Percentiles rank a stretch among this genome's conserved stretches.
These are phyloP conservation scores for Lepidocolaptes lacrymiger DNA, from an alignment of 2,797 vertebrate species.

Conservation along the genomic window DNA sequence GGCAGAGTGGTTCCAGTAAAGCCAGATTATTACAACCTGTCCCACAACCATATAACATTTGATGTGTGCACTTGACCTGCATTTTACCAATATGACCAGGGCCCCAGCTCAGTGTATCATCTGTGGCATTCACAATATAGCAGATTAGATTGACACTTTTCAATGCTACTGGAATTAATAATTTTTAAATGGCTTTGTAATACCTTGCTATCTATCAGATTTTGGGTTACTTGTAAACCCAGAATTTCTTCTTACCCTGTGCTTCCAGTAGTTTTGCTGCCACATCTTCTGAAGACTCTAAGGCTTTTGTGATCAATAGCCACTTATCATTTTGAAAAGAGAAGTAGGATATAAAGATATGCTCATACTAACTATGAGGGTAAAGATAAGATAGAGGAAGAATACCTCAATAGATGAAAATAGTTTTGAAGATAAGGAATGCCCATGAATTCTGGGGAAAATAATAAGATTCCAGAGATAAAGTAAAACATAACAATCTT, in stretches of 20 bases:
- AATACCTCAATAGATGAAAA: slow-evolving; percentile 34
- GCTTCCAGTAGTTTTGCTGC: not conserved
- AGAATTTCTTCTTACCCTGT: not conserved
- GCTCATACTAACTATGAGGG: not conserved
- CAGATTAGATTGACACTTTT: not conserved
- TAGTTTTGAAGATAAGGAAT: slow-evolving; percentile 45
- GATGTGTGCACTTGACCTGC: not conserved
- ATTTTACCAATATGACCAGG: not conserved
- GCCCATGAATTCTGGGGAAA: slow-evolving; percentile 22
- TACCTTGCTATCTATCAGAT: not conserved
- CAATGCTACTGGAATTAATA: not conserved
- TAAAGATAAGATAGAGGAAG: slow-evolving; percentile 4
- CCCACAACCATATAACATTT: not conserved
- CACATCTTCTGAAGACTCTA: not conserved
- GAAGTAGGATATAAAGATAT: not conserved
- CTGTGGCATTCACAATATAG: not conserved
- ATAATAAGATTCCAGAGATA: slow-evolving; percentile 63
- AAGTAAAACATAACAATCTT: slow-evolving; percentile 70
- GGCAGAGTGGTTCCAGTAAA: not conserved
- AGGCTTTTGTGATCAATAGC: slow-evolving; percentile 5
- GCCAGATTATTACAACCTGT: not conserved
- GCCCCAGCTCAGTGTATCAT: not conserved
- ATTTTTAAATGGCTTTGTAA: not conserved
- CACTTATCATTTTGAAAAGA: not conserved
- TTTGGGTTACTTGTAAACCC: not conserved